These are phyloP conservation scores for Falco columbarius DNA, from an alignment of 2,797 vertebrate genomes.

Conservation along the genomic window DNA sequence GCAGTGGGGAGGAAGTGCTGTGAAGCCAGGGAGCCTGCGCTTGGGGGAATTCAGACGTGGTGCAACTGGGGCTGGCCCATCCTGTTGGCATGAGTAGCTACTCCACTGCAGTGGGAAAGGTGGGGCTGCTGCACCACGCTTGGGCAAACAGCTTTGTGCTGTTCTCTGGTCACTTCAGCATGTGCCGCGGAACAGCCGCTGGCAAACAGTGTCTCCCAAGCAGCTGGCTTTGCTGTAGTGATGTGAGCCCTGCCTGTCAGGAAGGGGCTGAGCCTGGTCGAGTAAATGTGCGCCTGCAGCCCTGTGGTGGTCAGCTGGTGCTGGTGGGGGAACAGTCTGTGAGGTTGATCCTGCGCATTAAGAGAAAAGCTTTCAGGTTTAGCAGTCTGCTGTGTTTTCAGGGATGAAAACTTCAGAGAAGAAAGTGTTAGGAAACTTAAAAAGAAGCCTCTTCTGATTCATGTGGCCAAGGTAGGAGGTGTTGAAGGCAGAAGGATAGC, in stretches of 20 bases:
- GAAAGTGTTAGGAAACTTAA: background rate
- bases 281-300: background rate
- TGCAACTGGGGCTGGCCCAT: background rate
- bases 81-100: background rate
- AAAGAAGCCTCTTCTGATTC: background rate
- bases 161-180: background rate
- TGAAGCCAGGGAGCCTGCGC: background rate
- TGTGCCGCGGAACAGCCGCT: background rate
- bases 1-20: background rate
- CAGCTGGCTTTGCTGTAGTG: background rate
- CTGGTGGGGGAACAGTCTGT: background rate
- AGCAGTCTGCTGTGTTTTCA: background rate
- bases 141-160: background rate
- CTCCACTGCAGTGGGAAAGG: background rate
- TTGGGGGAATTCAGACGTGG: fast-evolving
- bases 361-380: background rate
- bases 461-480: background rate
- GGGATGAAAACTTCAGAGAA: background rate
- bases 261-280: background rate
- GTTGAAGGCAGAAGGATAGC: background rate
- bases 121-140: background rate
- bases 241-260: background rate
- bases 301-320: background rate
- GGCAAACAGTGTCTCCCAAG: background rate
- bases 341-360: background rate